Percentiles rank a stretch among this genome's conserved stretches.
These are phyloP conservation scores for Prosapia bicincta DNA, from an alignment of 2,888 invertebrate species.

Conservation along the genomic window DNA sequence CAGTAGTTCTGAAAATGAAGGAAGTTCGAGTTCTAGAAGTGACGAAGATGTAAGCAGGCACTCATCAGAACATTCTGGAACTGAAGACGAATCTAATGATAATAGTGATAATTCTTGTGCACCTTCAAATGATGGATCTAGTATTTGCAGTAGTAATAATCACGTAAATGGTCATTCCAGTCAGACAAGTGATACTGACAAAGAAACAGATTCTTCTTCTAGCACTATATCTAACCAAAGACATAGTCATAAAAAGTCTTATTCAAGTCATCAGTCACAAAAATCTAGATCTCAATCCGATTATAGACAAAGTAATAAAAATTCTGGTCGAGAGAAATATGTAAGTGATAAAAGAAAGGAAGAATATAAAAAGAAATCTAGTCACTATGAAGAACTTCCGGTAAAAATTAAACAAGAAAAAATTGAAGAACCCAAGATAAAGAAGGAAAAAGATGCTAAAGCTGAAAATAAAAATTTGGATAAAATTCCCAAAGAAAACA, in stretches of 20 bases:
- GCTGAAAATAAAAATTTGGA: conserved; percentile 39
- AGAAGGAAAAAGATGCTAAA: not conserved
- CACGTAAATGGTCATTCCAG: not conserved
- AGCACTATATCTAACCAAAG: not conserved
- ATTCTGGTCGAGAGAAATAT: not conserved
- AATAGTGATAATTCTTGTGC: conserved; percentile 10
- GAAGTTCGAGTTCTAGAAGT: conserved; percentile 29
- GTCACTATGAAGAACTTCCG: conserved; percentile 35
- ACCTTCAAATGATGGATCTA: not conserved
- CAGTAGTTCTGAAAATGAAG: conserved; percentile 25
- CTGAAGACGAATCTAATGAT: conserved; percentile 10
- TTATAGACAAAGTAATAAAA: not conserved
- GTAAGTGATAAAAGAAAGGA: conserved; percentile 40
- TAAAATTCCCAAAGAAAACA: conserved; percentile 29
- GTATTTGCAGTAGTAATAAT: not conserved
- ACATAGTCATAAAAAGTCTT: not conserved
- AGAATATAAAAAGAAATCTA: not conserved
- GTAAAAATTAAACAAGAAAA: conserved; percentile 32
- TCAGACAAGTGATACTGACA: conserved; percentile 22
- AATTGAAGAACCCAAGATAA: not conserved
- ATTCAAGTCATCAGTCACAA: not conserved
- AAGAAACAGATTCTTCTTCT: conserved; percentile 5
- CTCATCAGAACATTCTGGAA: conserved; percentile 1
- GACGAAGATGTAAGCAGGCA: conserved; percentile 34
- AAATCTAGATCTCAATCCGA: not conserved